Conservation (phyloP, 2,888 invertebrate species). For the Tridacna crocea region DNA sequence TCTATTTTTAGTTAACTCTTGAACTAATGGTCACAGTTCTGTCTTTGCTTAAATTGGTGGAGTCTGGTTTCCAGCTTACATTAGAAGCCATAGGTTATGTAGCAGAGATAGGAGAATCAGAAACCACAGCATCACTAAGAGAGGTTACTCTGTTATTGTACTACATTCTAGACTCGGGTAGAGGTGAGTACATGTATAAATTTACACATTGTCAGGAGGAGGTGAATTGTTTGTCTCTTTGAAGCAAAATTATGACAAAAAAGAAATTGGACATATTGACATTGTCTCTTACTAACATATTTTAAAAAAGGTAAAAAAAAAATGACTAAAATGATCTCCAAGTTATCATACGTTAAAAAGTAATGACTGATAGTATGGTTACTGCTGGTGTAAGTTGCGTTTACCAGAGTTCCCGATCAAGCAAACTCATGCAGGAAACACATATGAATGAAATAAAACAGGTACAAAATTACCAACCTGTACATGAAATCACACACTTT, state of each 20-base stretch:
- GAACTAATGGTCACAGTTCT: constrained; percentile 41
- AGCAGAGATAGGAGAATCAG: constrained; percentile 28
- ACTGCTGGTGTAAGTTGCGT: too few relatives aligned
- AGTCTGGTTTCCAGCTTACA: not conserved
- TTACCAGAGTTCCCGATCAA: too few relatives aligned
- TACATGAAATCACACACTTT: too few relatives aligned
- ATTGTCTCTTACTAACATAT: not conserved
- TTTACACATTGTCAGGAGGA: not conserved
- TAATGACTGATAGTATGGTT: too few relatives aligned
- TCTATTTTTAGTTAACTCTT: constrained; percentile 39
- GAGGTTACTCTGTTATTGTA: constrained; percentile 23
- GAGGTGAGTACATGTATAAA: constrained; percentile 13
- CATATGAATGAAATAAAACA: too few relatives aligned
- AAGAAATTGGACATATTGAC: not conserved
- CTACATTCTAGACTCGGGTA: constrained; percentile 34
- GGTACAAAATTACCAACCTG: too few relatives aligned
- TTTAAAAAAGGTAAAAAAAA: not conserved
- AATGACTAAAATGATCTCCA: too few relatives aligned
- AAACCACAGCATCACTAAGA: constrained; percentile 1
- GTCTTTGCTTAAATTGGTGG: constrained; percentile 21
- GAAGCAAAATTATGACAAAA: not conserved
- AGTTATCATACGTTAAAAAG: too few relatives aligned
- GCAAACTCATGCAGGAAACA: too few relatives aligned
- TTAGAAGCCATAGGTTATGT: constrained; percentile 41
- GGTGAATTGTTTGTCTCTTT: too few relatives aligned